A percentile compares a stretch with the other conserved stretches of the same genome.
These are phyloP conservation scores for Seira ritae DNA, from an alignment of 2,888 invertebrate species.

Conservation along the genomic window DNA sequence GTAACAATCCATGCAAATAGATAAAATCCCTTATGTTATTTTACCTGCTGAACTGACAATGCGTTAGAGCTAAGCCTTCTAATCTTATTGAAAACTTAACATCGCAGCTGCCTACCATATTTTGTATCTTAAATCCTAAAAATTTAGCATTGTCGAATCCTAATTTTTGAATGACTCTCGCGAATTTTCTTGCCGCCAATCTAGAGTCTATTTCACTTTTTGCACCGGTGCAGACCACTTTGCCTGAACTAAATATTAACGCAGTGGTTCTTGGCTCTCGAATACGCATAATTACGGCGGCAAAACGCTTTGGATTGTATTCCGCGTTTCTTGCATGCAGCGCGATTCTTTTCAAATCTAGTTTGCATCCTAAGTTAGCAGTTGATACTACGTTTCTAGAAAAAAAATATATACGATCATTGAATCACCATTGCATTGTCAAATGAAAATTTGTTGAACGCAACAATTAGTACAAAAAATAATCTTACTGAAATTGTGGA, in stretches of 20 bases:
- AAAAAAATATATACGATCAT: too few relatives aligned
- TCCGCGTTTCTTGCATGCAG: conserved; percentile 98
- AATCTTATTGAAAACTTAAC: conserved; percentile 90
- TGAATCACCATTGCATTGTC: too few relatives aligned
- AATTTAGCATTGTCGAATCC: conserved; percentile 88
- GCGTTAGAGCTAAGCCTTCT: conserved; percentile 87
- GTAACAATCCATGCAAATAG: too few relatives aligned
- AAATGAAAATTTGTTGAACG: too few relatives aligned
- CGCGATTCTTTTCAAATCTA: conserved; percentile 97
- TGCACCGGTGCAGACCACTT: conserved; percentile 92
- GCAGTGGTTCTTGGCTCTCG: conserved; percentile 89
- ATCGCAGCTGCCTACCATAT: conserved; percentile 92
- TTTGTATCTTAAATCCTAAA: conserved; percentile 88
- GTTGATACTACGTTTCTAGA: conserved; percentile 99
- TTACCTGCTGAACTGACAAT: conserved; percentile 85
- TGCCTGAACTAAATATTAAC: conserved; percentile 88
- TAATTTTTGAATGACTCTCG: conserved; percentile 87
- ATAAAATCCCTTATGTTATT: too few relatives aligned
- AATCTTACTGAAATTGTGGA: conserved; percentile 92
- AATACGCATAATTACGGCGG: conserved; percentile 97
- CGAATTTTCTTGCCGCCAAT: conserved; percentile 88
- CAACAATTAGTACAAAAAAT: too few relatives aligned
- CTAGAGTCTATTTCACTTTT: conserved; percentile 89
- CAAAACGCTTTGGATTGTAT: conserved; percentile 99
- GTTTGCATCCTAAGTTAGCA: conserved; percentile 94